Percentiles rank a stretch among this genome's conserved stretches.
Conservation (phyloP, 2,797 vertebrate genomes). For the Gadopsis marmoratus region DNA sequence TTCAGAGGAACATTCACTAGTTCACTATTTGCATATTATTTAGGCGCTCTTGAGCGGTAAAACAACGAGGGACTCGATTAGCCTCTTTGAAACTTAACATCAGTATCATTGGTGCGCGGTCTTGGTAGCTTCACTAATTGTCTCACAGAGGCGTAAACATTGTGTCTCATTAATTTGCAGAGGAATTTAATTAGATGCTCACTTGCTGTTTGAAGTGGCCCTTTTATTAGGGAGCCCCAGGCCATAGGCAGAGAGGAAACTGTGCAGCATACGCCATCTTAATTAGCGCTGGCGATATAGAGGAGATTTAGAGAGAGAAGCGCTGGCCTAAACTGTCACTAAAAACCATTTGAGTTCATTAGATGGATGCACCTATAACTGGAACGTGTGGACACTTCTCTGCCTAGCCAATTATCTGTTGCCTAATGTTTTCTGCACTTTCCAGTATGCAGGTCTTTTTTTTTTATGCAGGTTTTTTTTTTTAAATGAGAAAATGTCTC, state of each 20-base stretch:
- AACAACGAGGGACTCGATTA: slow-evolving; percentile 21
- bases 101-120: slow-evolving; percentile 21
- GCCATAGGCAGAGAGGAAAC: slow-evolving; percentile 42
- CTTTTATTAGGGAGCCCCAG: slow-evolving; percentile 55
- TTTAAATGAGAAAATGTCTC: slow-evolving; percentile 12
- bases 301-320: slow-evolving; percentile 14
- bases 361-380: slow-evolving; percentile 30
- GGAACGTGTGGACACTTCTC: neutral
- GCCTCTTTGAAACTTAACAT: slow-evolving; percentile 33
- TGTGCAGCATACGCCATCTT: slow-evolving; percentile 49
- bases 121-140: slow-evolving; percentile 52
- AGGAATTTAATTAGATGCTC: slow-evolving; percentile 75
- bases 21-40: slow-evolving; percentile 52
- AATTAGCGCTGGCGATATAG: slow-evolving; percentile 51
- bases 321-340: neutral
- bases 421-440: slow-evolving; percentile 23
- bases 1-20: slow-evolving; percentile 25
- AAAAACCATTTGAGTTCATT: slow-evolving; percentile 15
- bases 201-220: slow-evolving; percentile 69
- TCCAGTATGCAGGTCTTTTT: neutral
- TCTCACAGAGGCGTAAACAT: slow-evolving; percentile 56
- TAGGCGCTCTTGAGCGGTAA: slow-evolving; percentile 27
- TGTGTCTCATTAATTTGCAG: slow-evolving; percentile 69
- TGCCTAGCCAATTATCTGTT: neutral
- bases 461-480: neutral